A percentile compares a stretch with the other conserved stretches of the same genome.
Conservation (phyloP, 64 coral and sea anemone species). For the Montipora sp. region DNA sequence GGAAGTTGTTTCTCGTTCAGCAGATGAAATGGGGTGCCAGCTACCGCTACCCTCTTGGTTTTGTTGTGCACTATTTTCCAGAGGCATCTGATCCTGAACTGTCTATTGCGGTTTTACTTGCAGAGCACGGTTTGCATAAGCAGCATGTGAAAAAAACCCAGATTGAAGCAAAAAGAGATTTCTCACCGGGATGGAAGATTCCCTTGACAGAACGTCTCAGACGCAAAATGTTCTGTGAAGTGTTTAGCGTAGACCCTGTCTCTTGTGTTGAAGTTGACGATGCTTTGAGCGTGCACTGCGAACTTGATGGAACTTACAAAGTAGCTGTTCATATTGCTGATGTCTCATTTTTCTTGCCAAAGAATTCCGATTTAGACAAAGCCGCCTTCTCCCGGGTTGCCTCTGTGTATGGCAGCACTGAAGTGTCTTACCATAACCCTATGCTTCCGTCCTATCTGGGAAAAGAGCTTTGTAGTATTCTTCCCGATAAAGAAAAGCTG, state of each 20-base stretch:
- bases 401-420: slow-evolving; percentile 67
- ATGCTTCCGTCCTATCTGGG: slow-evolving; percentile 65
- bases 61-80: slow-evolving; percentile 77
- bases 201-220: slow-evolving; percentile 65
- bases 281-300: slow-evolving; percentile 70
- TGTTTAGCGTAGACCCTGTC: slow-evolving; percentile 48
- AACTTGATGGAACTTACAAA: slow-evolving; percentile 22
- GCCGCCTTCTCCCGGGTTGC: slow-evolving; percentile 60
- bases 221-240: not conserved
- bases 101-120: slow-evolving; percentile 68
- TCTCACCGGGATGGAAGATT: slow-evolving; percentile 66
- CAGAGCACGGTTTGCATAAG: slow-evolving; percentile 72
- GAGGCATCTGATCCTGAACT: slow-evolving; percentile 36
- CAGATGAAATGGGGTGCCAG: slow-evolving; percentile 93
- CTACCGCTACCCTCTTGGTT: slow-evolving; percentile 89
- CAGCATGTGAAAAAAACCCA: slow-evolving; percentile 43
- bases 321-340: slow-evolving; percentile 89
- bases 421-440: slow-evolving; percentile 5
- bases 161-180: slow-evolving; percentile 52
- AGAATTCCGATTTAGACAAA: slow-evolving; percentile 65
- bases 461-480: slow-evolving; percentile 73
- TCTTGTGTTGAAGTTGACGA: slow-evolving; percentile 83
- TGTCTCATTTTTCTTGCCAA: slow-evolving; percentile 83
- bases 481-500: slow-evolving; percentile 74
- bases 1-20: slow-evolving; percentile 91